Base-by-base conservation (phyloP, 2,888 invertebrate genomes). In the Steinernema carpocapsae region DNA sequence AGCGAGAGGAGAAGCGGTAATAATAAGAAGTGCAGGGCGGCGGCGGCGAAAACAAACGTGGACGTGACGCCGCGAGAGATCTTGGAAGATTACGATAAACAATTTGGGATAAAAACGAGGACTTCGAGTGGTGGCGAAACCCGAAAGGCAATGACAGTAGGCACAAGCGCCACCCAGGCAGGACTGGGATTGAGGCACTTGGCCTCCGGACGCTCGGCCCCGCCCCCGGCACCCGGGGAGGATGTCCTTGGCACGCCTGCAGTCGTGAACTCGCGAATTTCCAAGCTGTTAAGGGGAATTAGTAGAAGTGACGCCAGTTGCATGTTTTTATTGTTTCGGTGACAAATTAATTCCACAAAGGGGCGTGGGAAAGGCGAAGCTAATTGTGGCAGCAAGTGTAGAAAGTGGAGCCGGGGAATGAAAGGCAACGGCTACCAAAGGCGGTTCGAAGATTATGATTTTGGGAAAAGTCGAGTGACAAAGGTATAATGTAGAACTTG, bases 181-280 rank as follows among this genome's bases (percentile, higher is more conserved):
- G 37, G 17, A 48, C 48, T 48, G 17, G 17, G 48, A n/a, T 48
- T 3, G 48, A 48, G 48, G 14, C 19, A n/a, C 48, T 48, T 37
- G 37, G 37, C 48, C 17, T 19, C 26, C 22, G 22, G 3, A 14
- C 56, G 64, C 64, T 6, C 29, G 64, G 64, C 14, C 64, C 29
- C 64, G 64, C 64, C 64, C 64, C 64, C 64, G 37, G 10, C 37
- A 10, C 37, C 37, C 10, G 37, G 64, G 64, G 64, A 64, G 64
- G 64, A 64, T 64, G 64, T 64, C 29, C 64, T 64, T 29, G 64
- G 48, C n/a, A 17, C 1, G 64, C 56, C 22, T 56, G 56, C 56
- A 56, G 56, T 19, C 56, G 22, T 56, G 22, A 56, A 56, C 19
- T 14, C n/a, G n/a, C n/a, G n/a, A n/a, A n/a, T n/a, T n/a, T n/a